Evolutionary conservation across 2,113 vertebrate species (phyloP).

Genomic region (Oophaga pumilio): DNA sequence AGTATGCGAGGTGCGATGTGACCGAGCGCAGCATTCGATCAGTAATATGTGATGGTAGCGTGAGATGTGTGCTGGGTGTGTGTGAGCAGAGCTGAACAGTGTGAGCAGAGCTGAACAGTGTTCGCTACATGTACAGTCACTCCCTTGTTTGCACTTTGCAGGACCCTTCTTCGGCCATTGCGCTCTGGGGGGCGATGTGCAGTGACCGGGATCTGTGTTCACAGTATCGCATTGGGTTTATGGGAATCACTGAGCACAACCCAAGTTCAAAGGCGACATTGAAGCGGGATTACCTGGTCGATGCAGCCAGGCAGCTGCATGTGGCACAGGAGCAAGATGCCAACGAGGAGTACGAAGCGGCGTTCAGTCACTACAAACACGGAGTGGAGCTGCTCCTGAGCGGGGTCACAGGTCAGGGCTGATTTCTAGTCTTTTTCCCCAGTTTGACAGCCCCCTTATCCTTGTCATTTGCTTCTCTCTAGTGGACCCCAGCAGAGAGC

Average conservation of each 20-base stretch:
- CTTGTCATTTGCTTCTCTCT: neutral
- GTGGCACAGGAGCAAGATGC: conserved; percentile 94
- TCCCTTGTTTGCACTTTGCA: neutral
- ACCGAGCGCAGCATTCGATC: too few species aligned
- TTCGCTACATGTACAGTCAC: too few species aligned
- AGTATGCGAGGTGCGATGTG: too few species aligned
- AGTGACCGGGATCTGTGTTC: conserved; percentile 65
- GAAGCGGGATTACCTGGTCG: conserved; percentile 90
- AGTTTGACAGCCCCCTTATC: neutral
- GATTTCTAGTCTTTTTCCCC: too few species aligned
- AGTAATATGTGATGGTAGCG: too few species aligned
- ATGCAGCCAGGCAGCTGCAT: conserved; percentile 93
- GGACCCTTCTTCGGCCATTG: neutral
- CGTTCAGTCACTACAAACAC: conserved; percentile 97
- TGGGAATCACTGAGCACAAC: conserved; percentile 66
- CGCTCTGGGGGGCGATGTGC: conserved; percentile 29
- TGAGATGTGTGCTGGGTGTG: too few species aligned
- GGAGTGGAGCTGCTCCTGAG: conserved; percentile 92
- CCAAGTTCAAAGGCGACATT: conserved; percentile 16
- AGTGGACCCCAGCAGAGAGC: conserved; percentile 96
- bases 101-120: too few species aligned
- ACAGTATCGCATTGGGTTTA: conserved; percentile 6
- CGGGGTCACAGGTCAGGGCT: conserved; percentile 82
- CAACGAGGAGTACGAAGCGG: conserved; percentile 94
- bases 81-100: too few species aligned